phyloP scores from a whole-genome alignment of 1,140 invertebrate genomes.

The Drusus annulatus region DNA sequence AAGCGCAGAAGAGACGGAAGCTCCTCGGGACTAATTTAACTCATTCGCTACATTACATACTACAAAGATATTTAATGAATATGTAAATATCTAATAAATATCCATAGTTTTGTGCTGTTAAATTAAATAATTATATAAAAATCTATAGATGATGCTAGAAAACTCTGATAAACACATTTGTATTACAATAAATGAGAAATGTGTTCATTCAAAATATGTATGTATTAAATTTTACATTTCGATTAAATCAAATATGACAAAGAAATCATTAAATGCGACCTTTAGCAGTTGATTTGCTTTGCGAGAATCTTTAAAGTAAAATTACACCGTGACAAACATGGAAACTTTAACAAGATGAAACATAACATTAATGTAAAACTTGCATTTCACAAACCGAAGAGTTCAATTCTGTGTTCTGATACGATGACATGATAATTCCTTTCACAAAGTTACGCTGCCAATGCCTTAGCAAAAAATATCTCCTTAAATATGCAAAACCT shows the following conservation, averaged over 20 bases:
- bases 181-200: constrained; percentile 26
- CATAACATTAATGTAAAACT: too few relatives aligned
- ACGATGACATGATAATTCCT: too few relatives aligned
- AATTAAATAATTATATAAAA: constrained; percentile 30
- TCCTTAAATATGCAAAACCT: too few relatives aligned
- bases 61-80: constrained; percentile 22
- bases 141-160: constrained; percentile 40
- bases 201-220: constrained; percentile 32
- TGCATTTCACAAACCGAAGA: too few relatives aligned
- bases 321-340: too few relatives aligned
- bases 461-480: too few relatives aligned
- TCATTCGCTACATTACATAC: constrained; percentile 19
- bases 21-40: not conserved
- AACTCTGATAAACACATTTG: constrained; percentile 20
- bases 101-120: constrained; percentile 22
- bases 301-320: not conserved
- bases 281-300: constrained; percentile 21
- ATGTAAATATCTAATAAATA: constrained; percentile 33
- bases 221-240: constrained; percentile 39
- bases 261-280: not conserved
- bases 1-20: too few relatives aligned
- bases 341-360: too few relatives aligned
- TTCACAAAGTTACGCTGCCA: too few relatives aligned
- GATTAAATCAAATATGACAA: constrained; percentile 28
- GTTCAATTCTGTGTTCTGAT: too few relatives aligned